phyloP scores from a whole-genome alignment of 1,140 invertebrate species.

The Mizuhopecten yessoensis region DNA sequence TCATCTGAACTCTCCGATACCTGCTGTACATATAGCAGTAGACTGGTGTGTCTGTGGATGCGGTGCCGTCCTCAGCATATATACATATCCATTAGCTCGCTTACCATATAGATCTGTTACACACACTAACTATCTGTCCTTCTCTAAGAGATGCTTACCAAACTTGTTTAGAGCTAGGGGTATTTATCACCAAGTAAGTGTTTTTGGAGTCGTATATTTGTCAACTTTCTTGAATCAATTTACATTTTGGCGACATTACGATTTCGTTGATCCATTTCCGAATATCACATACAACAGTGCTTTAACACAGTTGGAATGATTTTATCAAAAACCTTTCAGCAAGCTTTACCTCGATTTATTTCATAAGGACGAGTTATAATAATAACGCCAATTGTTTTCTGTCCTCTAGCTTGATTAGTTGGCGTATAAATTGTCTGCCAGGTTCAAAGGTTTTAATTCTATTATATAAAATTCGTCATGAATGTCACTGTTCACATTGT shows the following conservation, averaged over 20 bases:
- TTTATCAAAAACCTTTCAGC: not conserved
- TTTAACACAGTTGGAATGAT: not conserved
- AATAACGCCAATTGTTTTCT: not conserved
- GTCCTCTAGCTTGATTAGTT: not conserved
- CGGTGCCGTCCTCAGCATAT: no score
- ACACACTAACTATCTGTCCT: not conserved
- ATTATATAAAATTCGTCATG: not conserved
- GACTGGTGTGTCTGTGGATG: no score
- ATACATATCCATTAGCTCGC: no score
- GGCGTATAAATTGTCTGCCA: not conserved
- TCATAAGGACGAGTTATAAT: not conserved
- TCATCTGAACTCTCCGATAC: no score
- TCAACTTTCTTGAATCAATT: not conserved
- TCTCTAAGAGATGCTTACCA: not conserved
- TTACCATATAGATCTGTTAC: not conserved
- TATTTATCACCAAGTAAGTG: not conserved
- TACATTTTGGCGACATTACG: not conserved
- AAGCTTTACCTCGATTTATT: not conserved
- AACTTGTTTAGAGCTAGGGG: not conserved
- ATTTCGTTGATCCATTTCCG: not conserved
- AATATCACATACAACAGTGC: not conserved
- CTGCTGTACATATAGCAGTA: no score
- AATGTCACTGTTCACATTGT: not conserved
- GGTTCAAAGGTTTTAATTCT: not conserved
- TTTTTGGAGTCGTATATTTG: not conserved